Percentiles rank a stretch among this genome's conserved stretches.
phyloP scores from a whole-genome alignment of 2,113 vertebrate genomes.

The Lophochroa leadbeateri region DNA sequence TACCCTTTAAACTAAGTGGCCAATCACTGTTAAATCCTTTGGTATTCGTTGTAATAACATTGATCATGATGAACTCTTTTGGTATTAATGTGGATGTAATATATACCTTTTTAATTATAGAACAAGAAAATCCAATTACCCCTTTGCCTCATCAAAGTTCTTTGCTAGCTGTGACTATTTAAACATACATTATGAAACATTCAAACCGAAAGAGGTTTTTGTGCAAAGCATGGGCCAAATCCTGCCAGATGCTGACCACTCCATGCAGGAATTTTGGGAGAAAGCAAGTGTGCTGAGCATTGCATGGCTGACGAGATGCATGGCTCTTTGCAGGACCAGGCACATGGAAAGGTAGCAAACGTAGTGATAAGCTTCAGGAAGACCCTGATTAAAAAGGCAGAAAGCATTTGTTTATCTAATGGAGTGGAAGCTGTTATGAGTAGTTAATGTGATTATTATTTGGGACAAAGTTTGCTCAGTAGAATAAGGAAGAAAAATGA shows the following conservation, averaged over 20 bases:
- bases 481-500: fast-evolving
- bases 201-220: neutral
- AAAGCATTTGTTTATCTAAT: neutral
- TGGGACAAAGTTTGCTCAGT: neutral
- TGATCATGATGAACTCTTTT: constrained; percentile 70
- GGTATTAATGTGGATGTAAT: constrained; percentile 72
- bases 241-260: neutral
- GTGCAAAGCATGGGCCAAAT: neutral
- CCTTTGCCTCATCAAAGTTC: constrained; percentile 73
- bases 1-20: constrained; percentile 74
- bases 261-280: neutral
- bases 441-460: neutral
- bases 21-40: constrained; percentile 67
- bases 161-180: constrained; percentile 44
- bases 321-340: neutral
- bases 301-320: neutral
- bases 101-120: constrained; percentile 76
- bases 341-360: neutral
- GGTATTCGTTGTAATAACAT: constrained; percentile 73
- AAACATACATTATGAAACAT: constrained; percentile 66
- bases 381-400: neutral
- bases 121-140: constrained; percentile 77
- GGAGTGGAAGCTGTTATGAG: neutral
- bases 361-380: neutral
- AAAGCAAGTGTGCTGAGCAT: fast-evolving